These are phyloP conservation scores for Aplysina aerophoba DNA, from an alignment of 37 sponge, comb jelly and placozoan species.

Conservation along the genomic window DNA sequence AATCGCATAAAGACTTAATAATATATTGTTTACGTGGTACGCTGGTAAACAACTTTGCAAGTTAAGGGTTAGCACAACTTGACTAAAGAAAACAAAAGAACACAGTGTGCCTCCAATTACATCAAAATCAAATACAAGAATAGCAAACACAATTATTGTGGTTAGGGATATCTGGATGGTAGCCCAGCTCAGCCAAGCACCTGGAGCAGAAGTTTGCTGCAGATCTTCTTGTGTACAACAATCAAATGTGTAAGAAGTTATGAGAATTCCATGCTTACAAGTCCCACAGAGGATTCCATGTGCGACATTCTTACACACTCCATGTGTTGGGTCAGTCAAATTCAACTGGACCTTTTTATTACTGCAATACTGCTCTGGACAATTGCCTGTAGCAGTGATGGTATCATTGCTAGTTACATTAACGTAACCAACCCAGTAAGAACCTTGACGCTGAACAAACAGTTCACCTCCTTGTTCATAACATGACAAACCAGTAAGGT, in stretches of 20 bases:
- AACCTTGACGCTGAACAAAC: too few relatives aligned
- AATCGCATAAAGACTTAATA: neutral
- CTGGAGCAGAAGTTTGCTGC: neutral
- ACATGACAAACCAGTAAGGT: too few relatives aligned
- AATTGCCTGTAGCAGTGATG: too few relatives aligned
- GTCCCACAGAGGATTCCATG: slow-evolving; percentile 5
- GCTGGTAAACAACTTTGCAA: neutral
- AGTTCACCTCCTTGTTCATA: too few relatives aligned
- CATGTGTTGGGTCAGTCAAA: neutral
- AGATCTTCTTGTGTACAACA: neutral
- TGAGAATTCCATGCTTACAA: neutral
- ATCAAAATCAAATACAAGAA: neutral
- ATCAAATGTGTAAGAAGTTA: neutral
- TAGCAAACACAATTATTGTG: neutral
- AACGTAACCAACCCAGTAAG: too few relatives aligned
- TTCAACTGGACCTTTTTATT: neutral
- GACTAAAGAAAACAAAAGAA: slow-evolving; percentile 22
- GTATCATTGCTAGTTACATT: too few relatives aligned
- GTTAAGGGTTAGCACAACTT: neutral
- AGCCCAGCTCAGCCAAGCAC: neutral
- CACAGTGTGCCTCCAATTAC: neutral
- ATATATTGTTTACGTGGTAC: neutral
- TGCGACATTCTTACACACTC: neutral
- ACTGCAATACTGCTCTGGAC: too few relatives aligned
- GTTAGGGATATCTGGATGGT: neutral